phyloP scores from a whole-genome alignment of 2,888 invertebrate genomes.

The Dicranocentrus wangi region DNA sequence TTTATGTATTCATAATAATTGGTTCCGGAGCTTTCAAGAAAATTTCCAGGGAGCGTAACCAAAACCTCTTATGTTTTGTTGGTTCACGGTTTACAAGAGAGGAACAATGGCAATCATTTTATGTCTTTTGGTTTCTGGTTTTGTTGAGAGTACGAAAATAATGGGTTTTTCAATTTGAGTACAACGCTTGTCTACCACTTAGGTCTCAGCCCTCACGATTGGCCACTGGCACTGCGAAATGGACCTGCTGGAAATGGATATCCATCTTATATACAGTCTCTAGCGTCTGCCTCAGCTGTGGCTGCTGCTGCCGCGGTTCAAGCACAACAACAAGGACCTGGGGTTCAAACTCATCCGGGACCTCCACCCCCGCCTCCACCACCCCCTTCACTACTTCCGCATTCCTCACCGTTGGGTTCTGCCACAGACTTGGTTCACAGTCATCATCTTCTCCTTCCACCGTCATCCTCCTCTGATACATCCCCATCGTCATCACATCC shows the following conservation, averaged over 20 bases:
- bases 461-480: constrained; percentile 15
- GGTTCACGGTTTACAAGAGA: not conserved
- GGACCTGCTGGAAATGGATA: constrained; percentile 66
- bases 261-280: constrained; percentile 69
- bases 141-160: too few relatives aligned
- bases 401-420: constrained; percentile 48
- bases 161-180: too few relatives aligned
- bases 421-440: constrained; percentile 44
- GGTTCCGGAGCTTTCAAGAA: not conserved
- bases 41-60: constrained; percentile 31
- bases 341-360: constrained; percentile 44
- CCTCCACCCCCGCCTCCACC: constrained; percentile 58
- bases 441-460: constrained; percentile 55
- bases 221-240: constrained; percentile 69
- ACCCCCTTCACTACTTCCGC: constrained; percentile 35
- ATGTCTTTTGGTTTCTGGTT: constrained; percentile 49
- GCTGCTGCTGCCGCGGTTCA: constrained; percentile 55
- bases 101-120: not conserved
- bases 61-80: constrained; percentile 21
- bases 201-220: constrained; percentile 72
- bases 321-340: constrained; percentile 46
- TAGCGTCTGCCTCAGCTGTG: constrained; percentile 65
- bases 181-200: constrained; percentile 13
- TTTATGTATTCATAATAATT: constrained; percentile 8
- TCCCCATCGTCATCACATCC: constrained; percentile 28